Evolutionary conservation across 2,113 vertebrate species (phyloP).

Genomic region (Notothenia coriiceps): DNA sequence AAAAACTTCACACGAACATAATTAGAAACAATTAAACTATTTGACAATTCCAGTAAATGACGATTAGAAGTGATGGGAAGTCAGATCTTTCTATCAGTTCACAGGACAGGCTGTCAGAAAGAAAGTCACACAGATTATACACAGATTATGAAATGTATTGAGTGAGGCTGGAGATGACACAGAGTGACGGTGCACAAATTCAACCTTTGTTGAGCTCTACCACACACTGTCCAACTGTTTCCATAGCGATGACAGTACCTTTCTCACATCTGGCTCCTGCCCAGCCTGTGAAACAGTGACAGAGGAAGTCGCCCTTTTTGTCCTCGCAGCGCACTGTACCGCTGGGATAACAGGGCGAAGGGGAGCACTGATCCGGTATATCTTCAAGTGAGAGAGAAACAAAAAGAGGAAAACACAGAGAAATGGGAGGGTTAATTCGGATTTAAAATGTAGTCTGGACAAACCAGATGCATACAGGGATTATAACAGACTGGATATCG

Average conservation of each 20-base stretch:
- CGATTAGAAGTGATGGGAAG: background rate
- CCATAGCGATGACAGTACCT: conserved; percentile 82
- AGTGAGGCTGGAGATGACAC: conserved; percentile 18
- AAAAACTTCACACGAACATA: background rate
- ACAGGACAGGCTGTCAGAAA: conserved; percentile 10
- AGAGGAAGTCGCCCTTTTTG: conserved; percentile 92
- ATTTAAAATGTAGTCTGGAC: conserved; percentile 9
- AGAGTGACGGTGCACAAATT: conserved; percentile 45
- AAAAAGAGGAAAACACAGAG: conserved; percentile 26
- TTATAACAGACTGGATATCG: conserved; percentile 29
- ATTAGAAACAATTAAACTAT: background rate
- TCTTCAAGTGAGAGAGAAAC: conserved; percentile 80
- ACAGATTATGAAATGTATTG: background rate
- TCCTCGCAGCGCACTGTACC: conserved; percentile 91
- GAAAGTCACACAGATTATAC: conserved; percentile 42
- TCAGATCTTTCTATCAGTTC: conserved; percentile 4
- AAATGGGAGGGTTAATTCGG: conserved; percentile 4
- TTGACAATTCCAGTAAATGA: background rate
- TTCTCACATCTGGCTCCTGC: conserved; percentile 87
- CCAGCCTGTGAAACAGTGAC: conserved; percentile 93
- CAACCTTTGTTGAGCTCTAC: conserved; percentile 33
- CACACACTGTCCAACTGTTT: conserved; percentile 3
- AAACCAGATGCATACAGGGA: background rate
- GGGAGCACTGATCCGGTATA: conserved; percentile 95
- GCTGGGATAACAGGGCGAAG: conserved; percentile 87